A percentile compares a stretch with the other conserved stretches of the same genome.
These are phyloP conservation scores for Notiomystis cincta DNA, from an alignment of 2,113 vertebrate genomes.

Conservation along the genomic window DNA sequence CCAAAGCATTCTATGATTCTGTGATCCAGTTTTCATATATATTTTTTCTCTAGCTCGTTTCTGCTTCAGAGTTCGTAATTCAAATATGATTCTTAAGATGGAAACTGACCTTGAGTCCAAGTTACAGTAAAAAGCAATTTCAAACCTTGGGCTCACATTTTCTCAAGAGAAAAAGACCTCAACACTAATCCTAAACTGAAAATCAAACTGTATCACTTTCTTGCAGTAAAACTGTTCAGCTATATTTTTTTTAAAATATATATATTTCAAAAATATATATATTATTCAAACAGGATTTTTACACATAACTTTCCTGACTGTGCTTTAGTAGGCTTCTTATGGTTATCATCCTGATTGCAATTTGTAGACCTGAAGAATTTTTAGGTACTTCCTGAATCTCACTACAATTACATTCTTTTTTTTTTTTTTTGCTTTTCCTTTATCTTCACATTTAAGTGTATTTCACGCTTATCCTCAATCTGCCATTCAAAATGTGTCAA, in stretches of 20 bases:
- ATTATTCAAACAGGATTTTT: conserved; percentile 15
- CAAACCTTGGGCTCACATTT: not conserved
- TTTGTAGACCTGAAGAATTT: conserved; percentile 58
- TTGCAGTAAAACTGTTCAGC: not conserved
- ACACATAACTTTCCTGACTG: not conserved
- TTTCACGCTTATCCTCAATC: conserved; percentile 59
- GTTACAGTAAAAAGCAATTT: not conserved
- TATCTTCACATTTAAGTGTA: conserved; percentile 55
- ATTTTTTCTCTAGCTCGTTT: not conserved
- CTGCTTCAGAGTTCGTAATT: not conserved
- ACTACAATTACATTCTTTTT: conserved; percentile 39
- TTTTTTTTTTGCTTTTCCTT: not conserved
- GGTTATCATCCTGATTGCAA: conserved; percentile 52
- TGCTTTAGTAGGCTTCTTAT: not conserved
- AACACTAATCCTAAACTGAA: not conserved
- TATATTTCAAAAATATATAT: too few species aligned
- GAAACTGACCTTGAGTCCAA: not conserved
- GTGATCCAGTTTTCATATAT: not conserved
- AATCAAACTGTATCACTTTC: not conserved
- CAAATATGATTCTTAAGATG: not conserved
- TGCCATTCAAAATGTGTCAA: conserved; percentile 69
- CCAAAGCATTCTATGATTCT: not conserved
- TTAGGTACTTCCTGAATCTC: conserved; percentile 26
- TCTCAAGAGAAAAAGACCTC: not conserved
- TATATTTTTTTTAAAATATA: not conserved